Evolutionary conservation across 64 coral and sea anemone species (phyloP).

Genomic region (Orbicella faveolata): DNA sequence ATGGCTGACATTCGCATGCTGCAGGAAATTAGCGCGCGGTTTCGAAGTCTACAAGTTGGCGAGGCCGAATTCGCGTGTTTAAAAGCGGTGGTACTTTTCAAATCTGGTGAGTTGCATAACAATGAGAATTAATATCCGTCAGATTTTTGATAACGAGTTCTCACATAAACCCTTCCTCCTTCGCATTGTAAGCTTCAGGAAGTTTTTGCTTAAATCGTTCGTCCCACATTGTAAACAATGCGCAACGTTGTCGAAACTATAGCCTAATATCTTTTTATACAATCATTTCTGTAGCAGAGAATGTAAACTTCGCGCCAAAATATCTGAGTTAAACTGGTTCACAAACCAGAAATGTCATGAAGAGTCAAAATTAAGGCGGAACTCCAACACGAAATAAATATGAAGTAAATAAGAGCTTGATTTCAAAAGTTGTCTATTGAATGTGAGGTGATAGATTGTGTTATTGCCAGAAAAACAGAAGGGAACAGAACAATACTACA

Average conservation of each 20-base stretch:
- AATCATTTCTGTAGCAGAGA: neutral
- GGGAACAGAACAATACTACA: neutral
- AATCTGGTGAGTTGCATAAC: slow-evolving; percentile 71
- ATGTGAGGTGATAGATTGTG: neutral
- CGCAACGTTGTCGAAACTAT: too few relatives aligned
- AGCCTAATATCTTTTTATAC: too few relatives aligned
- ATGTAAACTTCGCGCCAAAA: too few relatives aligned
- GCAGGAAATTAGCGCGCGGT: slow-evolving; percentile 90
- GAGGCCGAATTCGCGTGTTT: slow-evolving; percentile 97
- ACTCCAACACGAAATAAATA: neutral
- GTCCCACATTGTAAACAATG: too few relatives aligned
- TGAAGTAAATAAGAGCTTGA: neutral
- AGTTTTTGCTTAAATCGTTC: too few relatives aligned
- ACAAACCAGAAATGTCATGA: neutral
- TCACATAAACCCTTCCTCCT: neutral
- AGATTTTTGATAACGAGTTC: neutral
- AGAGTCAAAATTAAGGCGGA: neutral
- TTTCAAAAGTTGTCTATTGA: slow-evolving; percentile 21
- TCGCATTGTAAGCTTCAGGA: neutral
- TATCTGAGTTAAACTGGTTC: neutral
- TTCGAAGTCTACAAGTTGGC: slow-evolving; percentile 87
- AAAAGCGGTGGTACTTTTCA: slow-evolving; percentile 94
- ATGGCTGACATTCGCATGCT: slow-evolving; percentile 96
- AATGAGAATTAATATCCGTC: neutral
- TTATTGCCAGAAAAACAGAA: neutral